Base-by-base conservation (phyloP, 2,888 invertebrate species). In the Crioceris asparagi region DNA sequence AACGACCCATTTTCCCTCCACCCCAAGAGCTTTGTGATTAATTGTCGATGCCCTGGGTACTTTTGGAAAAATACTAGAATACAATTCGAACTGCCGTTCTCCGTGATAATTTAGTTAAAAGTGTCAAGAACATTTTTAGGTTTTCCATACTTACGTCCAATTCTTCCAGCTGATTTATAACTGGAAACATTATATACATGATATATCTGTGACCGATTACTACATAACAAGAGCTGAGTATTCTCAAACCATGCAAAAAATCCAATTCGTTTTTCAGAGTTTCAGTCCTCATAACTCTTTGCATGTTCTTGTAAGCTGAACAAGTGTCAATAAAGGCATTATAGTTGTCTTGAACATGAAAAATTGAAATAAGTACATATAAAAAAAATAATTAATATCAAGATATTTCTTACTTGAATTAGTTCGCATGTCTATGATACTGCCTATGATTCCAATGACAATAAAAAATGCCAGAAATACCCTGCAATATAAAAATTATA, bases 221-320 rank as follows among this genome's bases (percentile, higher is more conserved):
- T n/a, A 69, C 65, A 64, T 67, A 69, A 40, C 66, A 41, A 59
- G 67, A 67, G 29, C 68, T 67, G 16, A 69, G 53, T 5, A 63
- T 55, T 43, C 67, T 52, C 31, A 69, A 58, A 5, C 69, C 69
- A 37, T 68, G 64, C 3, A 69, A 45, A 40, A 68, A 68, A 27
- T 65, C 62, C 12, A 69, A 40, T 1, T 65, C 44, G 21, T 37
- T 38, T 4, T 37, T 27, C 10, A 39, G 39, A 15, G 38, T 40
- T n/a, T 42, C 43, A 16, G 45, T 33, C 10, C 41, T 36, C n/a
- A 50, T 41, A 4, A 56, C 39, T 38, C 48, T 49, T 36, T 46
- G 33, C 12, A 47, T 32, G 31, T 56, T 55, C 11, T 38, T 46
- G 30, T 51, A 50, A 15, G 44, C 44, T 12, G 55, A 56, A 38